A percentile compares a stretch with the other conserved stretches of the same genome.
These are phyloP conservation scores for Lagocephalus sceleratus DNA, from an alignment of 2,797 vertebrate species.

Conservation along the genomic window DNA sequence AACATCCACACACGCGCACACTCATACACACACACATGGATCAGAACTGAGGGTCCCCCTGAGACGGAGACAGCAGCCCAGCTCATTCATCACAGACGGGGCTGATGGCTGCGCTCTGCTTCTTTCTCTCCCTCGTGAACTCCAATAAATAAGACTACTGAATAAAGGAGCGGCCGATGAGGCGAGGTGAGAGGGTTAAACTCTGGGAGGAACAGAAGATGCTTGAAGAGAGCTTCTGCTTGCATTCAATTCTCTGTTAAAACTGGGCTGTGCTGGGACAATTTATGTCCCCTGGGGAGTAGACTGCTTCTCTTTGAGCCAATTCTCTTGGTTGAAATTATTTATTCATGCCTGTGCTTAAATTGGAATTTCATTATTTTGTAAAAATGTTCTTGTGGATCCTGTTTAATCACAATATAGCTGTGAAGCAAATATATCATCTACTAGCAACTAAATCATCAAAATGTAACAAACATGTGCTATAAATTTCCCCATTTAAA, in stretches of 20 bases:
- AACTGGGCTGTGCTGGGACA: constrained; percentile 38
- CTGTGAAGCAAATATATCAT: constrained; percentile 3
- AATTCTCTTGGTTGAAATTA: constrained; percentile 25
- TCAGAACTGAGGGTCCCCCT: constrained; percentile 49
- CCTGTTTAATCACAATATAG: constrained; percentile 4
- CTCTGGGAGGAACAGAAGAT: constrained; percentile 60
- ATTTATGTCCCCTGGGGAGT: constrained; percentile 63
- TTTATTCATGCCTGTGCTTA: constrained; percentile 15
- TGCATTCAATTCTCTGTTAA: constrained; percentile 49
- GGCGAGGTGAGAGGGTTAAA: constrained; percentile 74
- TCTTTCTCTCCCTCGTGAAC: constrained; percentile 67
- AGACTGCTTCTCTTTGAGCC: constrained; percentile 38
- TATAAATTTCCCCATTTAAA: background rate
- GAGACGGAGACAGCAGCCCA: constrained; percentile 59
- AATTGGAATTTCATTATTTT: constrained; percentile 21
- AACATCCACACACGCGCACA: constrained; percentile 9
- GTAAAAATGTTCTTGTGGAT: constrained; percentile 12
- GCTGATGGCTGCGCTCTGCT: constrained; percentile 61
- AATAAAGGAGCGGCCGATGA: constrained; percentile 70
- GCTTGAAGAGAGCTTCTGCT: constrained; percentile 67
- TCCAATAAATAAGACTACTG: constrained; percentile 72
- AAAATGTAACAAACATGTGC: background rate
- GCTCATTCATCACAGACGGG: constrained; percentile 65
- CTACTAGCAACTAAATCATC: constrained; percentile 2
- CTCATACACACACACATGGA: constrained; percentile 16